A percentile compares a stretch with the other conserved stretches of the same genome.
Evolutionary conservation across 1,140 invertebrate species (phyloP).

Genomic region (Bombus huntii): DNA sequence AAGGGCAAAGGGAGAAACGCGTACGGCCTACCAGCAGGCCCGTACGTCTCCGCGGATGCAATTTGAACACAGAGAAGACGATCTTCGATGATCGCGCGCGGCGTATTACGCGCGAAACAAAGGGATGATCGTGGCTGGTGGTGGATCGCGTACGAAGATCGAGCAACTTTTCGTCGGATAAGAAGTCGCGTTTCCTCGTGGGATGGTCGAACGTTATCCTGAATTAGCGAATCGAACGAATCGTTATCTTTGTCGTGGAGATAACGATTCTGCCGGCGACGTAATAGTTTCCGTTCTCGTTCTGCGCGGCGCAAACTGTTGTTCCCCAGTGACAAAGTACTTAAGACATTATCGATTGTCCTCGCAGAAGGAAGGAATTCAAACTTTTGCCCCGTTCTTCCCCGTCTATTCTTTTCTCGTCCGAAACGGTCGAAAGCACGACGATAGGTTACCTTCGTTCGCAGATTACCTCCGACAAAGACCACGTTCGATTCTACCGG

Average conservation of each 20-base stretch:
- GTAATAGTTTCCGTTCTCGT: slow-evolving; percentile 34
- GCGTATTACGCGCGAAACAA: no score
- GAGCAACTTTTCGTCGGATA: slow-evolving; percentile 50
- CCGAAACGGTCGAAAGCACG: slow-evolving; percentile 1
- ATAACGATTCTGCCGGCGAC: slow-evolving; percentile 51
- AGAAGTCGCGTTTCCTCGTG: slow-evolving; percentile 20
- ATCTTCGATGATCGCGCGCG: no score
- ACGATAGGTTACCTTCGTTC: not conserved
- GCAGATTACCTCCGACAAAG: not conserved
- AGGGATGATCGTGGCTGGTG: no score
- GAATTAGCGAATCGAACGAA: slow-evolving; percentile 50
- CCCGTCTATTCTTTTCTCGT: slow-evolving; percentile 1
- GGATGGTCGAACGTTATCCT: slow-evolving; percentile 37
- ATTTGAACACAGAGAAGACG: no score
- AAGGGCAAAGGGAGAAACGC: not conserved
- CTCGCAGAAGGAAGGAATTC: slow-evolving; percentile 46
- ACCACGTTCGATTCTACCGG: no score
- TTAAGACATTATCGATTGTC: slow-evolving; percentile 57
- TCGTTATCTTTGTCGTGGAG: slow-evolving; percentile 56
- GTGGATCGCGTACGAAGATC: no score
- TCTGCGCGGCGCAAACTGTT: slow-evolving; percentile 58
- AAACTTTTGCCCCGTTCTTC: slow-evolving; percentile 17
- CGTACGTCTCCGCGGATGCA: no score
- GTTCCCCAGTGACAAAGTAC: slow-evolving; percentile 57
- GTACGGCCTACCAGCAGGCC: not conserved